Evolutionary conservation across 2,797 vertebrate genomes (phyloP), one percentile per base, ranked within the genome.

Genomic region (Alca torda): DNA sequence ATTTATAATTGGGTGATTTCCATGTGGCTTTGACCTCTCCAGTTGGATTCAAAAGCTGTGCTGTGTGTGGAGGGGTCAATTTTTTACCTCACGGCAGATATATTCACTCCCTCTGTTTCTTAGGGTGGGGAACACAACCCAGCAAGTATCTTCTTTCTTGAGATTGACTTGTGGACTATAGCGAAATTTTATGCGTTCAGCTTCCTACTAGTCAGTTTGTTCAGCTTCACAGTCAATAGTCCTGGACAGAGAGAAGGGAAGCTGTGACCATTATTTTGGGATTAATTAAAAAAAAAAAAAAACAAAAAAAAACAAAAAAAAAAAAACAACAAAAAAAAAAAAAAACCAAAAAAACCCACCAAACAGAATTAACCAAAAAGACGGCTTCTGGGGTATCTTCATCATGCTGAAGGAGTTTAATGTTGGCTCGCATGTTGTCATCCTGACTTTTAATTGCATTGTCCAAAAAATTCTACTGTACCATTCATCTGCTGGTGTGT

Each of bases 1-100:
- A 43, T 87, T 92, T 92, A 64, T 78, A 85, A 93, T 28, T 31
- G 68, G 50, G 53, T 85, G 41, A 37, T 72, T 96, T 93, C 79
- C 65, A 63, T 10, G 33, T 70, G 78, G 41, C 82, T 89, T 77
- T 93, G 93, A 70, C 75, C 68, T 81, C 53, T 91, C 33, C 68
- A 43, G n/a, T 50, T 92, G 57, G 10, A 43, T 87, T 72, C 37
- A 78, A 78, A 89, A 74, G 43, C 75, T 39, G 21, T 79, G 16
- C 24, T 56, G 19, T 28, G 35, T 41, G 60, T 77, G 37, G 23
- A 91, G 46, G 16, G 67, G 60, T 70, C 48, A 46, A 4, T 89
- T 90, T 80, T 57, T 51, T 56, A 53, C n/a, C 41, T 70, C 78
- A 39, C 2, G 10, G 41, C 51, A 95, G 60, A 41, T 7, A 10